Evolutionary conservation across 2,888 invertebrate genomes (phyloP).

Genomic region (Chelonus formosanus): DNA sequence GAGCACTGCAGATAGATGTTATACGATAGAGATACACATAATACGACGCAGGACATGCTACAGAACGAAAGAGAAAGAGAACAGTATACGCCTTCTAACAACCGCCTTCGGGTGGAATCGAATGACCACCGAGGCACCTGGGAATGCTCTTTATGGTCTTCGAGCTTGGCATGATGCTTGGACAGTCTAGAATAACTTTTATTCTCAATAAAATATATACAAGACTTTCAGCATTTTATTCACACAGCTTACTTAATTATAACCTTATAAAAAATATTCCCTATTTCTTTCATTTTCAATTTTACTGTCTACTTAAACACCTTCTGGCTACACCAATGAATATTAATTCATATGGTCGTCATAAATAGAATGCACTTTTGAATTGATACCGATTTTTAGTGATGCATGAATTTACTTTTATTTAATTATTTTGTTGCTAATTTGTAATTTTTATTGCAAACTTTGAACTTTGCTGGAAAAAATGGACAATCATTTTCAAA

Average conservation of each 20-base stretch:
- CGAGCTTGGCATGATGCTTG: constrained; percentile 13
- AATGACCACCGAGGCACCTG: constrained; percentile 29
- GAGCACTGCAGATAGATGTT: constrained; percentile 18
- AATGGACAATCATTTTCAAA: too few species aligned
- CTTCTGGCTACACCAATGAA: too few species aligned
- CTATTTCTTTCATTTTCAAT: too few species aligned
- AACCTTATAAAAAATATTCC: background rate
- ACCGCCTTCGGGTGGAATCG: constrained; percentile 30
- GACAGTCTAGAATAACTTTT: constrained; percentile 5
- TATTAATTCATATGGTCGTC: too few species aligned
- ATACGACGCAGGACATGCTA: constrained; percentile 9
- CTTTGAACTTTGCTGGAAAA: too few species aligned
- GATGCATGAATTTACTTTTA: too few species aligned
- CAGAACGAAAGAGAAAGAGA: constrained; percentile 17
- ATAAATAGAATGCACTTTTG: too few species aligned
- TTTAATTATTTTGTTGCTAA: too few species aligned
- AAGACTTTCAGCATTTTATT: background rate
- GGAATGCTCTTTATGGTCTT: constrained; percentile 30
- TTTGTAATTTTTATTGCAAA: too few species aligned
- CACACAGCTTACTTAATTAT: background rate
- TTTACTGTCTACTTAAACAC: too few species aligned
- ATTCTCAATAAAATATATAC: too few species aligned
- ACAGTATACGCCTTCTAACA: constrained; percentile 26
- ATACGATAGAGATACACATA: constrained; percentile 24
- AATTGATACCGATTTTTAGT: too few species aligned